Conservation (phyloP, 2,113 vertebrate genomes). For the Tragelaphus buxtoni region DNA sequence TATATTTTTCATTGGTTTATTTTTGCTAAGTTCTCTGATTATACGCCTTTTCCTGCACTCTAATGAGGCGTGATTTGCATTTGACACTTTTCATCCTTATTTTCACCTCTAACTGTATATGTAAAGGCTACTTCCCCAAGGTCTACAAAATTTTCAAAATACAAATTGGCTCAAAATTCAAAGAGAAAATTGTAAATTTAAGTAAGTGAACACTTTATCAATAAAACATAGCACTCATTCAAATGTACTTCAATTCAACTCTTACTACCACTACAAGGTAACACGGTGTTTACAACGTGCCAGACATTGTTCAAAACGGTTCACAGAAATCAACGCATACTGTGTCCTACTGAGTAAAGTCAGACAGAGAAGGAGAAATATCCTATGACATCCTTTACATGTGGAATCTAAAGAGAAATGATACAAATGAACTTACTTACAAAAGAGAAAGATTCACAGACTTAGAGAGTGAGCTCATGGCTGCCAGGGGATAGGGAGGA, state of each 20-base stretch:
- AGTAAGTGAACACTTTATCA: background rate
- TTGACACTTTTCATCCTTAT: background rate
- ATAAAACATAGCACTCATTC: background rate
- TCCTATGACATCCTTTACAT: background rate
- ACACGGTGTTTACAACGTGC: background rate
- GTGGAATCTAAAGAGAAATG: background rate
- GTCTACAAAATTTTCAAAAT: background rate
- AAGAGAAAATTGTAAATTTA: background rate
- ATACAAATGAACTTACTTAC: background rate
- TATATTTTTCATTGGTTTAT: background rate
- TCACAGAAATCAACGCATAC: background rate
- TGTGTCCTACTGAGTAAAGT: background rate
- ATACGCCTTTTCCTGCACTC: background rate
- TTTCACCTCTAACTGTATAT: background rate
- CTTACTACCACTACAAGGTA: background rate
- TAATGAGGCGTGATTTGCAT: background rate
- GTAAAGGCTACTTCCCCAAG: background rate
- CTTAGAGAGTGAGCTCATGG: background rate
- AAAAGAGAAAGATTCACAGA: background rate
- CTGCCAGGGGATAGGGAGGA: fast-evolving
- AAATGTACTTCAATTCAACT: background rate
- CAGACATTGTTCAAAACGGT: background rate
- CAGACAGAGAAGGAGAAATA: background rate
- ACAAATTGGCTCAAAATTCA: background rate
- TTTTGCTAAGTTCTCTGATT: background rate